A percentile compares a stretch with the other conserved stretches of the same genome.
These are phyloP conservation scores for Ptychochromis oligacanthus DNA, from an alignment of 2,113 vertebrate species.

Conservation along the genomic window DNA sequence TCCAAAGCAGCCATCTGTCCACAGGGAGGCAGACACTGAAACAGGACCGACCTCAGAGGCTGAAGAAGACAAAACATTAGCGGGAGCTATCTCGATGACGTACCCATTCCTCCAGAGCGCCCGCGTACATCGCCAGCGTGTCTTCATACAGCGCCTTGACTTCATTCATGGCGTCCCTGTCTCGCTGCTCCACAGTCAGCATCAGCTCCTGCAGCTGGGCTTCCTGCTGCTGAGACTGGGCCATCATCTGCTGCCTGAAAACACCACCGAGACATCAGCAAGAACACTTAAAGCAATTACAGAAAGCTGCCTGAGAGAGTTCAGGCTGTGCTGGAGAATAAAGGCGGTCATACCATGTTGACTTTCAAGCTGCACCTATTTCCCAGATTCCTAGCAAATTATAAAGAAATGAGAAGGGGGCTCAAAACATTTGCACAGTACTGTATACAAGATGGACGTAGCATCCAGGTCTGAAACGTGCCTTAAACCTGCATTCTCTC, in stretches of 20 bases:
- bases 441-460: too few species aligned
- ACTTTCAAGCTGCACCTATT: too few species aligned
- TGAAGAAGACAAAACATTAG: not conserved
- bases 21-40: not conserved
- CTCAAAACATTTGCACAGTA: too few species aligned
- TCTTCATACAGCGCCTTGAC: not conserved
- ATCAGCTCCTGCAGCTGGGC: not conserved
- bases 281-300: too few species aligned
- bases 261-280: not conserved
- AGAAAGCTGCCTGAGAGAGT: too few species aligned
- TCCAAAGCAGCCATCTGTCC: not conserved
- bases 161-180: not conserved
- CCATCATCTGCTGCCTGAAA: slow-evolving; percentile 18
- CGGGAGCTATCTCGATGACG: too few species aligned
- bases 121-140: fast-evolving
- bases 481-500: too few species aligned
- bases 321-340: too few species aligned
- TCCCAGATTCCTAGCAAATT: too few species aligned
- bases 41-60: not conserved
- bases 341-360: too few species aligned
- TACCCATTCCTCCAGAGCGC: not conserved
- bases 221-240: fast-evolving
- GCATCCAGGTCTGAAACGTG: too few species aligned
- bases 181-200: not conserved
- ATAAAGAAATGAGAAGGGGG: too few species aligned